Evolutionary conservation across 2,888 invertebrate species (phyloP).

Genomic region (Cantharis flavilabris): DNA sequence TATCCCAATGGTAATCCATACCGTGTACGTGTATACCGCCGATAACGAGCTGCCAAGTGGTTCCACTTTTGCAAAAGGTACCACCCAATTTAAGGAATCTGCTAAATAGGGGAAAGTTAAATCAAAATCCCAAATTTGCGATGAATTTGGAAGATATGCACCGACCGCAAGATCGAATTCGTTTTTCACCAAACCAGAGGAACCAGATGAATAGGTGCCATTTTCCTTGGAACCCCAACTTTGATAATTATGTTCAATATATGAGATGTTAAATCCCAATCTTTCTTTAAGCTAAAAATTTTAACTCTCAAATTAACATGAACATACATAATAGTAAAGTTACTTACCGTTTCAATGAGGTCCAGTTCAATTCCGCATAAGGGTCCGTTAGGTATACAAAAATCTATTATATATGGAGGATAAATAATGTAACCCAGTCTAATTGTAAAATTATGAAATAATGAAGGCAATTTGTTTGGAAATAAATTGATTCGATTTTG

Average conservation of each 20-base stretch:
- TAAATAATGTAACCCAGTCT: background rate
- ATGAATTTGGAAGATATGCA: background rate
- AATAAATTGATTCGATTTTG: background rate
- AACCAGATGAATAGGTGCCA: background rate
- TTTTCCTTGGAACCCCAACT: background rate
- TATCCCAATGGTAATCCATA: background rate
- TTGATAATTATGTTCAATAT: background rate
- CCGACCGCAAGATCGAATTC: constrained; percentile 4
- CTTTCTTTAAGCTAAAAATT: background rate
- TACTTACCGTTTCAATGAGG: background rate
- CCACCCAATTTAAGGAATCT: constrained; percentile 4
- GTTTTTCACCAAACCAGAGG: background rate
- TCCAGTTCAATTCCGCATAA: background rate
- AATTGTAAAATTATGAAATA: background rate
- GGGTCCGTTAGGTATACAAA: background rate
- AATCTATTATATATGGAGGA: constrained; percentile 1
- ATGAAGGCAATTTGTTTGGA: constrained; percentile 5
- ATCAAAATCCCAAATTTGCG: constrained; percentile 10
- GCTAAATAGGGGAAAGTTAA: constrained; percentile 6
- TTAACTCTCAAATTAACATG: background rate
- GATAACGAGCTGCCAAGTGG: background rate
- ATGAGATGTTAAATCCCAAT: background rate
- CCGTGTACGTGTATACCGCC: background rate
- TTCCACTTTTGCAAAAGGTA: background rate
- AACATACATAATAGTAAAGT: background rate